Conservation (phyloP, 2,797 vertebrate species). For the Pipistrellus kuhlii region DNA sequence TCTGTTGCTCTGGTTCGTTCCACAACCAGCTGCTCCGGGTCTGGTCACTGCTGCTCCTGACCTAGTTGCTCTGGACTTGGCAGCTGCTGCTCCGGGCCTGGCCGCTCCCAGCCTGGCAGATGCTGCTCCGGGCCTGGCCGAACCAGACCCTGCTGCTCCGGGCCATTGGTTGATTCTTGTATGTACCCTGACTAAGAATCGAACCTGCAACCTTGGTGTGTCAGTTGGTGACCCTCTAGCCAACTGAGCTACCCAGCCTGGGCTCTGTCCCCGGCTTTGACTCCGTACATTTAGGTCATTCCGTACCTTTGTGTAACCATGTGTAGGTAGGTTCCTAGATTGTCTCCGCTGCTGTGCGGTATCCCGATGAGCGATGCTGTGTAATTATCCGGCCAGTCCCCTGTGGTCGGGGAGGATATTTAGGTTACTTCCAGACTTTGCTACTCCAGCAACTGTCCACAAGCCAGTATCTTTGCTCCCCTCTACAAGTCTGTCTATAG, state of each 20-base stretch:
- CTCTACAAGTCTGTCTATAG: background rate
- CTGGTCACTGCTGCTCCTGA: too few relatives aligned
- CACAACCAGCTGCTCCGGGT: too few relatives aligned
- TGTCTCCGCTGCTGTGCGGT: background rate
- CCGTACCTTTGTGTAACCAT: background rate
- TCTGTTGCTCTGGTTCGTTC: too few relatives aligned
- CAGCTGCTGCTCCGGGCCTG: too few relatives aligned
- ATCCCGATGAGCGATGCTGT: background rate
- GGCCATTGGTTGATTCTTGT: background rate
- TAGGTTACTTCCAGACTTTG: background rate
- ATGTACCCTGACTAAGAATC: background rate
- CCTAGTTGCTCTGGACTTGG: too few relatives aligned
- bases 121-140: too few relatives aligned
- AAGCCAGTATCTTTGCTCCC: background rate
- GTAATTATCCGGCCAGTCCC: conserved; percentile 38
- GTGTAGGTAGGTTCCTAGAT: too few relatives aligned
- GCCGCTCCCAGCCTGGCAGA: too few relatives aligned
- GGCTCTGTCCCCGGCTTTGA: background rate
- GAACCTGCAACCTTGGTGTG: background rate
- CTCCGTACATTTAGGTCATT: background rate
- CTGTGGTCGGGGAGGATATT: background rate
- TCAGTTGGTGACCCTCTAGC: background rate
- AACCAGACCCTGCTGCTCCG: too few relatives aligned
- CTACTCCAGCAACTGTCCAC: background rate
- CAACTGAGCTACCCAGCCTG: background rate